Evolutionary conservation across 1,140 invertebrate species (phyloP), one percentile per base, ranked within the genome.

Genomic region (Neelides sp.): DNA sequence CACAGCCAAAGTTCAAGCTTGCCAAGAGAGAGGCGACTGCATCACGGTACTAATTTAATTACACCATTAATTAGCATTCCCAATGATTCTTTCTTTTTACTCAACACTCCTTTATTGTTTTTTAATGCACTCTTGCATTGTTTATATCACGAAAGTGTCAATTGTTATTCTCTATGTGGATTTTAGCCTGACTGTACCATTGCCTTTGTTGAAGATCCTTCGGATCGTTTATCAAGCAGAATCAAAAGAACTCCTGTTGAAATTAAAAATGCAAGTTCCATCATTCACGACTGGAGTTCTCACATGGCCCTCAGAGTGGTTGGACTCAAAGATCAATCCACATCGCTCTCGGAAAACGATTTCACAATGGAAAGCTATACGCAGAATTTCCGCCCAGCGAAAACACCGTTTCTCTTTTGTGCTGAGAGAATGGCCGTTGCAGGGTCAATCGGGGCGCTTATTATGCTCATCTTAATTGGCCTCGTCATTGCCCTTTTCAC

Each of bases 1-100:
- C n/a, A 61, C 59, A 8, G 52, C 59, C 8, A 55, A 51, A 44
- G 59, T 61, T 19, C 52, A 55, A 28, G 59, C 59, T 12, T 61
- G 59, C 40, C 59, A 61, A 47, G 59, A 61, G 35, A 13, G 28
- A 0, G 44, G 22, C 2, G 54, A 57, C 12, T 26, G 42, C 42
- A 44, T 10, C 19, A 32, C 17, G 7, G 26, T 17, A 4, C 4
- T 15, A n/a, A 46, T 10, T 35, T n/a, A n/a, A n/a, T n/a, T n/a
- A n/a, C n/a, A n/a, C n/a, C n/a, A n/a, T n/a, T n/a, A n/a, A n/a
- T n/a, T n/a, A n/a, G n/a, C n/a, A n/a, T n/a, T n/a, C n/a, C n/a
- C n/a, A n/a, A n/a, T n/a, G n/a, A n/a, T n/a, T n/a, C n/a, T n/a
- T n/a, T n/a, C n/a, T n/a, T n/a, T n/a, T n/a, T n/a, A n/a, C n/a